Percentiles rank a stretch among this genome's conserved stretches.
These are phyloP conservation scores for Jordanella pulchra DNA, from an alignment of 2,797 vertebrate genomes.

Conservation along the genomic window DNA sequence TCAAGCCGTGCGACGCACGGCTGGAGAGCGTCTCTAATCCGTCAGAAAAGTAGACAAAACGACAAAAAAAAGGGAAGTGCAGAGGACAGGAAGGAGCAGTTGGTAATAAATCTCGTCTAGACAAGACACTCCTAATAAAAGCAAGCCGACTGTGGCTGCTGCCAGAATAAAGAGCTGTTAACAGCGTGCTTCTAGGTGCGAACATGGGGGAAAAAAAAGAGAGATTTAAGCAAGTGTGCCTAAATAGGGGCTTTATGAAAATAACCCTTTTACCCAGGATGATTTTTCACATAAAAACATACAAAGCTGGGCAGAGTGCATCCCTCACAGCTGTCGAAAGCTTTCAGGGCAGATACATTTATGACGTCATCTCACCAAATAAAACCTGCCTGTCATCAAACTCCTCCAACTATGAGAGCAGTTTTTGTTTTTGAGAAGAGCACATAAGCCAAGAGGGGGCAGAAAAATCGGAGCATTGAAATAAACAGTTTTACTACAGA, in stretches of 20 bases:
- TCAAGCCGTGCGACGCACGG: conserved; percentile 7
- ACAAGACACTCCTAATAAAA: conserved; percentile 72
- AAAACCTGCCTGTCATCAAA: conserved; percentile 28
- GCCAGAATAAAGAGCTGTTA: conserved; percentile 59
- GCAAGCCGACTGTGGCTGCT: conserved; percentile 38
- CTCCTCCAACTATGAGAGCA: conserved; percentile 1
- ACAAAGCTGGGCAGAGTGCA: conserved; percentile 15
- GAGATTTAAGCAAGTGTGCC: conserved; percentile 30
- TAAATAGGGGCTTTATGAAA: conserved; percentile 59
- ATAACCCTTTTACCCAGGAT: conserved; percentile 40
- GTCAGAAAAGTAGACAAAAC: conserved; percentile 23
- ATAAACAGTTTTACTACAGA: background rate
- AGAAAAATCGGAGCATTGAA: conserved; percentile 1
- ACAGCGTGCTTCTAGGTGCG: conserved; percentile 26
- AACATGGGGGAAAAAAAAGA: conserved; percentile 1
- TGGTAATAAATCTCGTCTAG: conserved; percentile 69
- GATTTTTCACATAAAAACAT: conserved; percentile 14
- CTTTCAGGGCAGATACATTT: conserved; percentile 13
- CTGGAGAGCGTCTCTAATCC: conserved; percentile 34
- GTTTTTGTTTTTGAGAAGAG: background rate
- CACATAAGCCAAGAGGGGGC: background rate
- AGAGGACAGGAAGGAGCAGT: conserved; percentile 57
- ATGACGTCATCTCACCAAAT: conserved; percentile 40
- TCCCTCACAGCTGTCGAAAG: conserved; percentile 33
- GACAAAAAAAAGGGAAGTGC: conserved; percentile 34